Evolutionary conservation across 2,888 invertebrate genomes (phyloP), one percentile per base, ranked within the genome.

Genomic region (Gnatocerus cornutus): DNA sequence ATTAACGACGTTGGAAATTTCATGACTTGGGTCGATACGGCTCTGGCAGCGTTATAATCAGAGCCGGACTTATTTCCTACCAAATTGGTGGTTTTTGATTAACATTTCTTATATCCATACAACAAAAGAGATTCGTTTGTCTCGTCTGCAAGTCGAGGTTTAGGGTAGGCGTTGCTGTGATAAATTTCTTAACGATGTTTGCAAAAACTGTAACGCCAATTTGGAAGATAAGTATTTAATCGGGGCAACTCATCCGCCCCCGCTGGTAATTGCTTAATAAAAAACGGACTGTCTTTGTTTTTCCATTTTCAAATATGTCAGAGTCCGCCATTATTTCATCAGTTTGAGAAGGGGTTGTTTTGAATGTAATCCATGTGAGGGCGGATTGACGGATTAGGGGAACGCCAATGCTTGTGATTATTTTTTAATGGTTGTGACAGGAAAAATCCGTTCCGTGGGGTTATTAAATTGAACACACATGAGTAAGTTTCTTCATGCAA

Each of bases 11-110:
- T 55, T 55, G 14, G 8, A 55, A 14, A 39, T 16, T 55, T 55
- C 39, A 55, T 39, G 39, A 29, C 50, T 50, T 9, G 14, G 55
- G 55, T 55, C 37, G 33, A 33, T 33, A 30, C 52, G 9, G 12
- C 30, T 55, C 14, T 43, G 9, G 10, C 21, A 10, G 9, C 12
- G 41, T 10, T 12, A 7, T 33, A 33, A 7, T 33, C 33, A n/a
- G 7, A 33, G n/a, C n/a, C n/a, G 33, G n/a, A 33, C 33, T 4
- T 4, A 21, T 21, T 3, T 1, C 21, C 2, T n/a, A n/a, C n/a
- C 21, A 21, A 21, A 21, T 21, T 21, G 4, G 21, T 4, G 21
- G 21, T 21, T 21, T 21, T 21, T 21, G 21, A 4, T 21, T n/a
- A n/a, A n/a, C 21, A 21, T 21, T 3, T 21, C 4, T 21, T 21